phyloP scores from a whole-genome alignment of 2,888 invertebrate genomes.

The Epistrophe grossulariae region DNA sequence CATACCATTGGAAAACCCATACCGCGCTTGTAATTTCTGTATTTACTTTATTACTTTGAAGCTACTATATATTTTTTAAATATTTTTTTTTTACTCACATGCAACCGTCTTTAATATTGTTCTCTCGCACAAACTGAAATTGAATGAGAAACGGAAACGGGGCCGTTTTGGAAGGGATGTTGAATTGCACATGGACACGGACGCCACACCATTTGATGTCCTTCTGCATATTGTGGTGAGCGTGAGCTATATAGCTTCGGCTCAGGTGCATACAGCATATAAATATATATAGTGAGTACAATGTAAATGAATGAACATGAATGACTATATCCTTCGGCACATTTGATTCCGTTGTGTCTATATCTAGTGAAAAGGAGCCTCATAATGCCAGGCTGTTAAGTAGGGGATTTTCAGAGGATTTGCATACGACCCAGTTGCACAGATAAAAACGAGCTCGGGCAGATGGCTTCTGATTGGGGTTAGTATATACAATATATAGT shows the following conservation, averaged over 20 bases:
- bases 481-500: neutral
- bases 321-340: constrained; percentile 53
- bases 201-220: constrained; percentile 10
- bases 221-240: constrained; percentile 1
- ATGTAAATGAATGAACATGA: constrained; percentile 50
- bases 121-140: constrained; percentile 54
- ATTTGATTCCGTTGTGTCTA: constrained; percentile 70
- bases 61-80: constrained; percentile 9
- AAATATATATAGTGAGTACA: constrained; percentile 7
- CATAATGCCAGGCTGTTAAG: constrained; percentile 55
- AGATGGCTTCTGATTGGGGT: constrained; percentile 57
- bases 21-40: constrained; percentile 1
- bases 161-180: constrained; percentile 43
- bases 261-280: constrained; percentile 37
- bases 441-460: constrained; percentile 49
- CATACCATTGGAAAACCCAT: neutral
- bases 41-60: constrained; percentile 42
- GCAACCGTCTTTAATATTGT: constrained; percentile 44
- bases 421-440: constrained; percentile 71
- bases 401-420: constrained; percentile 64
- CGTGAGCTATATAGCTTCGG: neutral
- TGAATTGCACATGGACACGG: constrained; percentile 43
- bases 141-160: constrained; percentile 49
- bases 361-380: constrained; percentile 51
- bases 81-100: neutral